phyloP scores from a whole-genome alignment of 2,888 invertebrate genomes.

The Drosophila mayaguana region DNA sequence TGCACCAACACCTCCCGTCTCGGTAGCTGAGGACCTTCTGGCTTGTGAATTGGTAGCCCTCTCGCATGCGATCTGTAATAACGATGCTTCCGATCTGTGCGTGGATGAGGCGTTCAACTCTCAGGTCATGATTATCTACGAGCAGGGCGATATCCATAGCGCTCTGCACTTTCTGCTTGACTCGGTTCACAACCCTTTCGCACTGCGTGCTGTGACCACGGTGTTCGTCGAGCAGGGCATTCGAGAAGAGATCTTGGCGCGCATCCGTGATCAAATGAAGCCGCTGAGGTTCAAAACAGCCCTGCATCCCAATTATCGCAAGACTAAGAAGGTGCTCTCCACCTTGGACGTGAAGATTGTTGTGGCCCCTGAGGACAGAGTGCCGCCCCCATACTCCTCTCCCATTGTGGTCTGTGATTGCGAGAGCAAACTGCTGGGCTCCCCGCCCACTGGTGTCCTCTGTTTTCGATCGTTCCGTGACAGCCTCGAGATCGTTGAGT shows the following conservation, averaged over 20 bases:
- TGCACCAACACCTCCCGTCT: constrained; percentile 27
- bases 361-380: neutral
- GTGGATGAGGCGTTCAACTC: neutral
- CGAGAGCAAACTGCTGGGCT: constrained; percentile 28
- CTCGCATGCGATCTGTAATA: neutral
- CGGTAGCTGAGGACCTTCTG: neutral
- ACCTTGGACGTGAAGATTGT: constrained; percentile 8
- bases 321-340: neutral
- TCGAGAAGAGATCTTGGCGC: constrained; percentile 29
- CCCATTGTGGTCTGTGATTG: constrained; percentile 39
- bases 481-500: constrained; percentile 25
- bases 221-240: constrained; percentile 54
- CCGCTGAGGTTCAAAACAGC: neutral
- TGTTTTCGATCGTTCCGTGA: constrained; percentile 48
- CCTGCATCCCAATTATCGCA: constrained; percentile 29
- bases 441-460: constrained; percentile 36
- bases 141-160: constrained; percentile 51
- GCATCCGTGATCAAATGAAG: constrained; percentile 21
- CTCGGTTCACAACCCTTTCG: constrained; percentile 50
- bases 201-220: constrained; percentile 25
- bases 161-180: constrained; percentile 46
- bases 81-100: neutral
- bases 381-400: neutral
- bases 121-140: constrained; percentile 59
- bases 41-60: rapidly evolving